These are phyloP conservation scores for Stomatorhinus ivindoensis DNA, from an alignment of 2,113 vertebrate genomes.

Conservation along the genomic window DNA sequence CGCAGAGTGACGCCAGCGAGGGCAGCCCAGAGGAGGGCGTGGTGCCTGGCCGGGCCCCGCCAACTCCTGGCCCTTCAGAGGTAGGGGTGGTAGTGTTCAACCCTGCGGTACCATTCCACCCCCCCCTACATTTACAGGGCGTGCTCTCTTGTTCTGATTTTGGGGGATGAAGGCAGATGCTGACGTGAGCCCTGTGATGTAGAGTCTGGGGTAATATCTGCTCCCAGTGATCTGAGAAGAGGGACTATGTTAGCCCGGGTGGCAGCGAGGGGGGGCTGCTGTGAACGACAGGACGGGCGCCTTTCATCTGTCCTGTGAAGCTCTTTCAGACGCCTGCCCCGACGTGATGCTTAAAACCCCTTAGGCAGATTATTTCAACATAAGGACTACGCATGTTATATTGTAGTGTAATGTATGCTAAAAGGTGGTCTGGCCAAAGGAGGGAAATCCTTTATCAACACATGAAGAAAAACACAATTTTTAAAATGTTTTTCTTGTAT, in stretches of 20 bases:
- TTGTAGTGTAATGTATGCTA: neutral
- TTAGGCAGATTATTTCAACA: neutral
- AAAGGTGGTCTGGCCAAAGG: neutral
- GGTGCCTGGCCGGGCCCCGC: conserved; percentile 40
- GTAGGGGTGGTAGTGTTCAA: neutral
- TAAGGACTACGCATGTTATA: neutral
- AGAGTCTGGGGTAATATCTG: neutral
- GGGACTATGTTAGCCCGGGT: neutral
- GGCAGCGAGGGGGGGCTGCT: neutral
- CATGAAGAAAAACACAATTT: neutral
- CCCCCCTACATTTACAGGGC: neutral
- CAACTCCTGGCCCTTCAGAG: conserved; percentile 41
- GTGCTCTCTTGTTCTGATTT: neutral
- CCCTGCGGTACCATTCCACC: neutral
- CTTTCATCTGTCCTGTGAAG: neutral
- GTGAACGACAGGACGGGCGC: neutral
- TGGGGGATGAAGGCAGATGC: neutral
- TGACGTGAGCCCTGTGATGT: neutral
- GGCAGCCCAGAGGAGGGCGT: conserved; percentile 60
- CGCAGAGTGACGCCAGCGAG: conserved; percentile 54
- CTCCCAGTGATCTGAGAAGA: neutral
- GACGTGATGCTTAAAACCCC: neutral
- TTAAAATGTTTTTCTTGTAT: neutral
- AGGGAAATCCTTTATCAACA: neutral
- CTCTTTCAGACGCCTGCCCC: neutral